Conservation (phyloP, 1,140 invertebrate genomes). For the Lethrus apterus region DNA sequence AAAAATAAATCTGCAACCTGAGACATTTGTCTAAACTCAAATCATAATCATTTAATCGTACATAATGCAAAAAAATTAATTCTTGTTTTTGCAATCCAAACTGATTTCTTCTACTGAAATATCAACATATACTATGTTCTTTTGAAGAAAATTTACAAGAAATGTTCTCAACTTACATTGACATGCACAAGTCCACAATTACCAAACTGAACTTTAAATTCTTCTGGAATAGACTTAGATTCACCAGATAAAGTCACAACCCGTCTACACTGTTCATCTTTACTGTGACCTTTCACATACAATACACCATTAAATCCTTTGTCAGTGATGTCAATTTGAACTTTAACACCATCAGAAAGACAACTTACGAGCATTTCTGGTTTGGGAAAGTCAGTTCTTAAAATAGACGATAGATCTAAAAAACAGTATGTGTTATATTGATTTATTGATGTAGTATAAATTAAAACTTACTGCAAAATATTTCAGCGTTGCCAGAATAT, state of each 20-base stretch:
- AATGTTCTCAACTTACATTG: conserved; percentile 65
- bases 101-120: too few relatives aligned
- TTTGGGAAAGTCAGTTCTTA: conserved; percentile 69
- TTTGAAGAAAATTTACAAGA: too few relatives aligned
- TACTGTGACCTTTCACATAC: conserved; percentile 91
- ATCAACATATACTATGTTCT: too few relatives aligned
- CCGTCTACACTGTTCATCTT: conserved; percentile 80
- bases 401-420: neutral
- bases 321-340: conserved; percentile 71
- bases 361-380: conserved; percentile 83
- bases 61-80: neutral
- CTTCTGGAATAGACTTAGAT: conserved; percentile 60
- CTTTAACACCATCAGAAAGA: conserved; percentile 84
- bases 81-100: conserved; percentile 50
- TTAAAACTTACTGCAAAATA: conserved; percentile 54
- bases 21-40: too few relatives aligned
- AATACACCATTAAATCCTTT: conserved; percentile 83
- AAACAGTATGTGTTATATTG: conserved; percentile 10
- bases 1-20: too few relatives aligned
- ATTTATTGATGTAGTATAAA: neutral
- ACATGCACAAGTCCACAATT: conserved; percentile 85
- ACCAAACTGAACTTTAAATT: conserved; percentile 87
- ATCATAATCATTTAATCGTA: neutral
- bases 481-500: conserved; percentile 61
- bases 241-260: conserved; percentile 66